These are phyloP conservation scores for Theonella swinhoei DNA, from an alignment of 37 sponge, comb jelly and placozoan genomes.

Conservation along the genomic window DNA sequence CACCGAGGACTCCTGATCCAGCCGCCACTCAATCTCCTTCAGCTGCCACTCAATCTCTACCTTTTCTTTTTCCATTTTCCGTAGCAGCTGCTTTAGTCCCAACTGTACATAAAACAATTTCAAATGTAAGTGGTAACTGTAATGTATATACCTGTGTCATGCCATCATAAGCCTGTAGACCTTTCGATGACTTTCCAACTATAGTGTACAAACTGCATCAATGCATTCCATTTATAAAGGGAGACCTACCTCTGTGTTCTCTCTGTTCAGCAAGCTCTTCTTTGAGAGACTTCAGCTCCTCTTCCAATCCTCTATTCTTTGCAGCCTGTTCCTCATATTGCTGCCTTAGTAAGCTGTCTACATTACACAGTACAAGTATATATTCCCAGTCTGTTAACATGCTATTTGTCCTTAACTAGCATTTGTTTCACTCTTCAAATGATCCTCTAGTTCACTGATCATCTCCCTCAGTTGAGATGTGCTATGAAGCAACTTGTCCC, in stretches of 20 bases:
- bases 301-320: not conserved
- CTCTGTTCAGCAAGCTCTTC: not conserved
- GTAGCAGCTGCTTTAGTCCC: constrained; percentile 27
- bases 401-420: not conserved
- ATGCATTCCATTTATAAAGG: not conserved
- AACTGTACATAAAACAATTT: not conserved
- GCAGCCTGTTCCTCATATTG: not conserved
- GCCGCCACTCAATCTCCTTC: constrained; percentile 70
- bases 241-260: not conserved
- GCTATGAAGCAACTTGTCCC: not conserved
- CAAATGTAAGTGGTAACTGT: not conserved
- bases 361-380: no score
- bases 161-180: not conserved
- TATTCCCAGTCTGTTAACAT: no score
- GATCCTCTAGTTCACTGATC: not conserved
- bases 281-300: not conserved
- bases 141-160: not conserved
- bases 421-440: not conserved
- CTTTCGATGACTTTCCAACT: not conserved
- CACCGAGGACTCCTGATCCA: constrained; percentile 69
- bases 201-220: not conserved
- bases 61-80: constrained; percentile 41
- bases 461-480: not conserved
- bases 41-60: constrained; percentile 60
- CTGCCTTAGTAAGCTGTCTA: not conserved